A percentile compares a stretch with the other conserved stretches of the same genome.
phyloP scores from a whole-genome alignment of 2,113 vertebrate genomes.

The Elachura formosa region DNA sequence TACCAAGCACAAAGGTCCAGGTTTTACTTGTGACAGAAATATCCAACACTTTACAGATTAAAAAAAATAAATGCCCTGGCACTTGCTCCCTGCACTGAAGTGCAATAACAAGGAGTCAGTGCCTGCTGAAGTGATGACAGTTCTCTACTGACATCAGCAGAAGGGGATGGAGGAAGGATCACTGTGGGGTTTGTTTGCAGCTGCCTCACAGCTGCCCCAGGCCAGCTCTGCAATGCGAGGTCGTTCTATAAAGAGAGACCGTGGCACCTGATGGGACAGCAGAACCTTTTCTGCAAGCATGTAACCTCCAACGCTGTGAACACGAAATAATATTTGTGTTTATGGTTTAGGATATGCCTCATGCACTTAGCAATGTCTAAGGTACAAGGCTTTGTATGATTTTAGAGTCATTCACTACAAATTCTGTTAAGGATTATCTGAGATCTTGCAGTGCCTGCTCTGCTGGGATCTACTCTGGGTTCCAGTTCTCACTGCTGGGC shows the following conservation, averaged over 20 bases:
- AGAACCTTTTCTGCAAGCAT: not conserved
- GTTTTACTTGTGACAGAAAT: not conserved
- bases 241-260: not conserved
- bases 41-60: not conserved
- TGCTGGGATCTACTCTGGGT: not conserved
- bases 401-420: not conserved
- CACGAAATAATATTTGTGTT: not conserved
- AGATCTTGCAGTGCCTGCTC: not conserved
- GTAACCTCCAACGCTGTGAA: not conserved
- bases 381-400: not conserved
- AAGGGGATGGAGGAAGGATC: not conserved
- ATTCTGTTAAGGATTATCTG: not conserved
- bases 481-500: fast-evolving
- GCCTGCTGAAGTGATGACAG: not conserved
- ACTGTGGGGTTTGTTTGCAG: not conserved
- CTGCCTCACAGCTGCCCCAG: not conserved
- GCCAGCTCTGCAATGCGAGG: fast-evolving
- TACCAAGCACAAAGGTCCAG: not conserved
- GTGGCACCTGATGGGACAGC: not conserved
- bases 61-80: not conserved
- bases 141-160: not conserved
- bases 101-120: not conserved
- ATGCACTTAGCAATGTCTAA: too few species aligned
- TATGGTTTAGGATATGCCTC: not conserved
- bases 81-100: not conserved